A percentile compares a stretch with the other conserved stretches of the same genome.
Conservation (phyloP, 2,888 invertebrate genomes). For the Diarsia brunnea region DNA sequence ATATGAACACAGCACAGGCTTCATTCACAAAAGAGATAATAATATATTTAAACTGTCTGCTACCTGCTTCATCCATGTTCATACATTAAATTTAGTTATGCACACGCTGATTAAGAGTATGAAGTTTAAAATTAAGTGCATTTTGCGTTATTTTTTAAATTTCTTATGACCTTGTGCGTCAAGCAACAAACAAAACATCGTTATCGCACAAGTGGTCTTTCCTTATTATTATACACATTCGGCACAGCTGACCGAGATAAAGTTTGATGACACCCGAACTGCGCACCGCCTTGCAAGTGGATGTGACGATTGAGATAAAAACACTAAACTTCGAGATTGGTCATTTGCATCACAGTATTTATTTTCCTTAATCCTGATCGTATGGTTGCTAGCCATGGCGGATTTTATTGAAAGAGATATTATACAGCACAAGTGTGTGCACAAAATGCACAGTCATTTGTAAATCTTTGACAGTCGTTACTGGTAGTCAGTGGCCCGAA, state of each 20-base stretch:
- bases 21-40: neutral
- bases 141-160: neutral
- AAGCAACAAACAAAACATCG: slow-evolving; percentile 25
- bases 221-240: slow-evolving; percentile 26
- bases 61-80: neutral
- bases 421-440: neutral
- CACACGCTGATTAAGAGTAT: neutral
- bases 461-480: too few relatives aligned
- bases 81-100: neutral
- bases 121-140: neutral
- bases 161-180: slow-evolving; percentile 33
- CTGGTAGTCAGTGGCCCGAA: too few relatives aligned
- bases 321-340: neutral
- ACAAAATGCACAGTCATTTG: neutral
- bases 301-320: neutral
- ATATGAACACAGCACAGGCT: too few relatives aligned
- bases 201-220: slow-evolving; percentile 52
- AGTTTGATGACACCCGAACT: slow-evolving; percentile 42
- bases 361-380: neutral
- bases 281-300: slow-evolving; percentile 4
- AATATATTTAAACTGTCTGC: neutral
- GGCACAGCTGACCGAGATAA: slow-evolving; percentile 56
- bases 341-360: neutral
- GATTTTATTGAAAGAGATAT: neutral
- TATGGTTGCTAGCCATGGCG: neutral